These are phyloP conservation scores for Pavo muticus DNA, from an alignment of 2,113 vertebrate species.

Conservation along the genomic window DNA sequence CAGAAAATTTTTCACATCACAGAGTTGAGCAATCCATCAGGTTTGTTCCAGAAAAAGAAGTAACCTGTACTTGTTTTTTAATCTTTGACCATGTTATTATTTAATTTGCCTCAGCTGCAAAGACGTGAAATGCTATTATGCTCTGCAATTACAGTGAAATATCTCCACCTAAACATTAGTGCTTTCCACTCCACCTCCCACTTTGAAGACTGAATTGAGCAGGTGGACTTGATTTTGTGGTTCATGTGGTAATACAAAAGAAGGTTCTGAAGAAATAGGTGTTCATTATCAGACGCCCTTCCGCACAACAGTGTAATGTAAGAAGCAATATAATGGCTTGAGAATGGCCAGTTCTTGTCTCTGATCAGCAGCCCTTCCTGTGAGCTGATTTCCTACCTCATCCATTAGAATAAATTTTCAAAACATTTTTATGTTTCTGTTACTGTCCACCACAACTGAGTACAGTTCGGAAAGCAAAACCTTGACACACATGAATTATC, in stretches of 20 bases:
- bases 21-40: background rate
- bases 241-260: background rate
- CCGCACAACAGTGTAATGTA: background rate
- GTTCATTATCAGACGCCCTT: background rate
- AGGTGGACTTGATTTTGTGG: background rate
- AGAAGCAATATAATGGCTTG: background rate
- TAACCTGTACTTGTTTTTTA: background rate
- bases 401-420: constrained; percentile 1
- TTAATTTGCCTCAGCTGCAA: background rate
- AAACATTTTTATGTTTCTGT: constrained; percentile 4
- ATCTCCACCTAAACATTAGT: background rate
- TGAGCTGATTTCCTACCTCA: background rate
- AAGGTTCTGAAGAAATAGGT: background rate
- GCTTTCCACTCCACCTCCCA: background rate
- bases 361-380: background rate
- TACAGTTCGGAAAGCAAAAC: background rate
- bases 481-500: background rate
- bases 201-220: background rate
- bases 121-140: background rate
- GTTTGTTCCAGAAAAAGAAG: background rate
- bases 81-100: background rate
- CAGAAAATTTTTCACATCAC: background rate
- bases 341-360: background rate
- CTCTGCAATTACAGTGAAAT: constrained; percentile 1
- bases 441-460: background rate